Base-by-base conservation (phyloP, 1,140 invertebrate species). In the Leptinotarsa undecemlineata region DNA sequence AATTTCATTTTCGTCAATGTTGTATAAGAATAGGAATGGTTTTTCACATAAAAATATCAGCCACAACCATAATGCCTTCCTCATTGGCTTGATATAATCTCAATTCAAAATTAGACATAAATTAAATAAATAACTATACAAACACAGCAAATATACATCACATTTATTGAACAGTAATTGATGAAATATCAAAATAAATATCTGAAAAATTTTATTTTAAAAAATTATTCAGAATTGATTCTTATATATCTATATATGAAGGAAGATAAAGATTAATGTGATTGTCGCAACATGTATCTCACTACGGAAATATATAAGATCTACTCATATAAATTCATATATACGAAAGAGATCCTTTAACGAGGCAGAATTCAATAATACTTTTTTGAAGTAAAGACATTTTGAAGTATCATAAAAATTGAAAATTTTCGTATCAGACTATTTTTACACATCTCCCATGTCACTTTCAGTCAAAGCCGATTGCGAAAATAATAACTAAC, bases 251-350 rank as follows among this genome's bases (percentile, higher is more conserved):
- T 57, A 57, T 15, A 57, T 19, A 57, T 19, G 51, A 57, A 57
- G 20, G 26, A 64, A 23, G 63, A 64, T 64, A 23, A 20, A 64
- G 17, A 23, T 21, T 20, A 64, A 64, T 64, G 63, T 64, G 63
- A 64, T 64, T 64, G 63, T 64, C 63, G 15, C 20, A 64, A 64
- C 63, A 64, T n/a, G 17, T 64, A 64, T 64, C 63, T 64, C 63
- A 64, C 63, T 64, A 64, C 23, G 11, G 63, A 64, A 64, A 33
- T 64, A 8, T 57, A 57, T 57, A 57, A 57, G n/a, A 57, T n/a
- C 51, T 15, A 57, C 15, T 57, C 4, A 19, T 17, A 57, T 57
- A 57, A 19, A 57, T 57, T 57, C 51, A 19, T n/a, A 42, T 42
- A 57, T 14, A 57, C 51, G 6, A 57, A 57, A 57, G 15, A 57